phyloP scores from a whole-genome alignment of 2,888 invertebrate species.

The Julus scanicus region DNA sequence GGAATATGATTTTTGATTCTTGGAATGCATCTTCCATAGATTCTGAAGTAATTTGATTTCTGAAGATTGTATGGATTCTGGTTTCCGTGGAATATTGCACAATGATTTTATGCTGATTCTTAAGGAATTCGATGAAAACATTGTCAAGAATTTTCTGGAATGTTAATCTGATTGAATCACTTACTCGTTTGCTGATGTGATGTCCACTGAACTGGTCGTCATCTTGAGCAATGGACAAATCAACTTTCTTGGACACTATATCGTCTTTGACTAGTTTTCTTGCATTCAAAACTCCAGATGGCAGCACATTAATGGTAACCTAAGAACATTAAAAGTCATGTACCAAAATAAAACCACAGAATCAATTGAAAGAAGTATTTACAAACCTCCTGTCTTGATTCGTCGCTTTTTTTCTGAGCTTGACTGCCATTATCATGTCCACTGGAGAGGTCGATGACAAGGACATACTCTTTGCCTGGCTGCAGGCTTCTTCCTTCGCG shows the following conservation, averaged over 20 bases:
- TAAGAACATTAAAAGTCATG: not conserved
- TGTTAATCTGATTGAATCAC: no score
- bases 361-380: not conserved
- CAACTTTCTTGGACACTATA: not conserved
- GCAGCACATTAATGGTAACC: conserved; percentile 34
- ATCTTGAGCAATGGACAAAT: not conserved
- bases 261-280: not conserved
- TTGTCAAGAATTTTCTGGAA: no score
- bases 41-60: no score
- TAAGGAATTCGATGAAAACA: no score
- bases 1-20: no score
- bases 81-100: no score
- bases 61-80: no score
- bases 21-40: no score
- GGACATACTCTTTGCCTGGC: conserved; percentile 15
- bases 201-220: not conserved
- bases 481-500: not conserved
- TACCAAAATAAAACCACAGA: not conserved
- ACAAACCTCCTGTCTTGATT: conserved; percentile 7
- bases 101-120: no score
- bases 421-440: not conserved
- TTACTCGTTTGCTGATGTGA: conserved; percentile 48
- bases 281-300: not conserved
- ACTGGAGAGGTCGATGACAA: not conserved
- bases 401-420: not conserved